phyloP scores from a whole-genome alignment of 2,888 invertebrate species.

The Hirudinaria manillensis region DNA sequence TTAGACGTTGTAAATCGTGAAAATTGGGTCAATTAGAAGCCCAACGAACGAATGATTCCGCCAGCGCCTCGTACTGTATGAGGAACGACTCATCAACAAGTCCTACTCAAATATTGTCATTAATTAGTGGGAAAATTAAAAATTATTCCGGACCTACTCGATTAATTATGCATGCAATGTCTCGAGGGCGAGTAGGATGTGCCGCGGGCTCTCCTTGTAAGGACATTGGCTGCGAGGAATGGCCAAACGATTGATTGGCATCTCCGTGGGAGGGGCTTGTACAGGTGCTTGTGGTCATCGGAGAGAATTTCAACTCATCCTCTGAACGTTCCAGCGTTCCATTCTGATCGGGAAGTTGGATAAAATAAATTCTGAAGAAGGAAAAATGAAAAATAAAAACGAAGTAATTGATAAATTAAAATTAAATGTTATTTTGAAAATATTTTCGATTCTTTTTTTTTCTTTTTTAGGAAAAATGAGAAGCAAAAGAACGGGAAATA shows the following conservation, averaged over 20 bases:
- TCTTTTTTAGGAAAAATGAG: not conserved
- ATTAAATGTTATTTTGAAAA: not conserved
- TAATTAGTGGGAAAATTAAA: slow-evolving; percentile 13
- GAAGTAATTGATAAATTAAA: not conserved
- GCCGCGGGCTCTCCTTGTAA: not conserved
- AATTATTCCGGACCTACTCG: not conserved
- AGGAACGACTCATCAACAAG: too few species aligned
- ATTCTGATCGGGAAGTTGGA: not conserved
- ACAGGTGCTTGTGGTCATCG: not conserved
- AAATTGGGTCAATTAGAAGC: too few species aligned
- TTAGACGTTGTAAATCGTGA: not conserved
- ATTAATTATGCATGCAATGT: slow-evolving; percentile 20
- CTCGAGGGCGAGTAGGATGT: slow-evolving; percentile 10
- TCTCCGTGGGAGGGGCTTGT: not conserved
- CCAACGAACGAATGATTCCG: not conserved
- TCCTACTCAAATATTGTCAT: not conserved
- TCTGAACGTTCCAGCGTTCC: not conserved
- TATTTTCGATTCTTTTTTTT: not conserved
- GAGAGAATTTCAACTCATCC: too few species aligned
- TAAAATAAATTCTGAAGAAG: not conserved
- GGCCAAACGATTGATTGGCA: slow-evolving; percentile 1
- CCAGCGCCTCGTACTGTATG: too few species aligned
- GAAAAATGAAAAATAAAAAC: not conserved
- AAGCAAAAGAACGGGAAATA: not conserved
- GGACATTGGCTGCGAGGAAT: slow-evolving; percentile 13